Evolutionary conservation across 1,140 invertebrate species (phyloP), one percentile per base, ranked within the genome.

Genomic region (Macrotrachela quadricornifera): DNA sequence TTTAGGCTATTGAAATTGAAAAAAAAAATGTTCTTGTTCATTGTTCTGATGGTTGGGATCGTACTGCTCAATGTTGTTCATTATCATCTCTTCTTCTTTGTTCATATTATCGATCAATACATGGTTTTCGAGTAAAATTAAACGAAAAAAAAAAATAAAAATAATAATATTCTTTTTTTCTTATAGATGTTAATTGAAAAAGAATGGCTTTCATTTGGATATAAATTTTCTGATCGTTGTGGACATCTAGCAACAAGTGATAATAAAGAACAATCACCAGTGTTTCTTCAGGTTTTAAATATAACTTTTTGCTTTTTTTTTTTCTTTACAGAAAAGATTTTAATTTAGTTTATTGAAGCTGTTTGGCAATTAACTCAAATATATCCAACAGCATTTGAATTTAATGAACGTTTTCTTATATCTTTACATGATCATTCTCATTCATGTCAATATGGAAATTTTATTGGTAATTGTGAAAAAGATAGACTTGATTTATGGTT

Each of bases 201-300:
- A 69, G 94, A 99, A 68, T 99, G 94, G 94, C 74, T 96, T 0
- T 86, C 85, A 49, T 97, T 96, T 73, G 94, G 94, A 6, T 92
- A 99, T 66, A 97, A 97, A 69, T 99, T 97, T 73, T 83, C 88
- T 67, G 18, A 51, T 38, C 42, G 56, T 12, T 49, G 56, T 37
- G 38, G 43, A 30, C 48, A 30, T 30, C 2, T 8, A 30, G 8
- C 21, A 30, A 30, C 21, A 8, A 30, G 21, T 30, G 21, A 30
- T 30, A 30, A 30, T 30, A 30, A 30, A 30, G 21, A 30, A 30
- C 21, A 30, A 30, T 30, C 21, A 30, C 21, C 21, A 4, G 21
- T 30, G 2, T 30, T 30, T 30, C 21, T 30, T 30, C 21, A 30
- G 8, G 21, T 30, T 30, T 30, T n/a, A n/a, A n/a, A n/a, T n/a